Conservation (phyloP, 92 coral and sea anemone genomes). For the Actinernus sp. region DNA sequence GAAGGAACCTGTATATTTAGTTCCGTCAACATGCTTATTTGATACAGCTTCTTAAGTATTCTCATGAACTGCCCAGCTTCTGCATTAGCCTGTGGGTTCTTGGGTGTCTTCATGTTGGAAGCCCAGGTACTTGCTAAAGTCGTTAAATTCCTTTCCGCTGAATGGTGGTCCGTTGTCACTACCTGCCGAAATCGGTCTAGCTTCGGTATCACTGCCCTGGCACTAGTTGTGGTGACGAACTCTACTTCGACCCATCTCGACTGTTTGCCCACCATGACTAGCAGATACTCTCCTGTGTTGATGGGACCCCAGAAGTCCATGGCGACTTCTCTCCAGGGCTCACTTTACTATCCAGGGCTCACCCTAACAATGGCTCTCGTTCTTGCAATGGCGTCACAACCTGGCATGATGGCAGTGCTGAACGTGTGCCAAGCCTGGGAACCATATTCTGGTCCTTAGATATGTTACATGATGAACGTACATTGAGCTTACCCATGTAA, state of each 20-base stretch:
- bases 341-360: conserved; percentile 4
- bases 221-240: conserved; percentile 28
- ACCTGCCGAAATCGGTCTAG: no score
- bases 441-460: conserved; percentile 40
- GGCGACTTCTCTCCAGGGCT: conserved; percentile 22
- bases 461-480: no score
- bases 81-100: conserved; percentile 39
- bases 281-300: conserved; percentile 44
- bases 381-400: conserved; percentile 19
- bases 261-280: conserved; percentile 36
- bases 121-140: no score
- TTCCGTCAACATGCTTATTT: conserved; percentile 17
- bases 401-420: conserved; percentile 55
- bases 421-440: conserved; percentile 29
- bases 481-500: no score
- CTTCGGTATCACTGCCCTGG: conserved; percentile 8
- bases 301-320: conserved; percentile 48
- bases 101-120: conserved; percentile 29
- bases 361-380: conserved; percentile 20
- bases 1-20: no score
- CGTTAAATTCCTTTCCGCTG: conserved; percentile 25
- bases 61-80: conserved; percentile 49
- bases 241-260: conserved; percentile 49
- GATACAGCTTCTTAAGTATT: conserved; percentile 42
- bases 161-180: no score